Evolutionary conservation across 2,113 vertebrate species (phyloP).

Genomic region (Athene cunicularia): DNA sequence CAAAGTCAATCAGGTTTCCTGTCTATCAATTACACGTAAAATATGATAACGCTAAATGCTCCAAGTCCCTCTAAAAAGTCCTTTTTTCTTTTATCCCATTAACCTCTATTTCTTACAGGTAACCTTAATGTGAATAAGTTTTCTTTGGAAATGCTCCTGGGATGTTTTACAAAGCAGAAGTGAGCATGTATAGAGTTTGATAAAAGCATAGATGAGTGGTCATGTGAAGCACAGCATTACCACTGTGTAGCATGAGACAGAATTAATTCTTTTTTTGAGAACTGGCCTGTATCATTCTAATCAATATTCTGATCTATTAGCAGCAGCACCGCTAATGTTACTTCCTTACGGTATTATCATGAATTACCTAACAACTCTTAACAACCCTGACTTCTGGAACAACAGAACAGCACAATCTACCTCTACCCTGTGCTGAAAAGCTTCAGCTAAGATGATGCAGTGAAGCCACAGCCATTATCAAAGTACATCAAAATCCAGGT

Average conservation of each 20-base stretch:
- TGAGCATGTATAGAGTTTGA: not conserved
- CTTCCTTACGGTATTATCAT: not conserved
- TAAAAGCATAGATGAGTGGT: not conserved
- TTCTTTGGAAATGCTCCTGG: not conserved
- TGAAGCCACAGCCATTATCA: not conserved
- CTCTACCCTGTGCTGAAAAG: not conserved
- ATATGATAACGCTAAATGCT: not conserved
- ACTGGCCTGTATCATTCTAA: not conserved
- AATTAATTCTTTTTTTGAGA: not conserved
- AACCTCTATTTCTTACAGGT: not conserved
- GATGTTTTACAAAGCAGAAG: not conserved
- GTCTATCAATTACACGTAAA: slow-evolving; percentile 1
- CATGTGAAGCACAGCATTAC: not conserved
- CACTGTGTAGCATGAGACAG: fast-evolving
- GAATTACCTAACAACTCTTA: not conserved
- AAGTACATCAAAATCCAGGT: not conserved
- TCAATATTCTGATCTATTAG: not conserved
- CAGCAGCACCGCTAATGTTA: not conserved
- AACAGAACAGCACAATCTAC: not conserved
- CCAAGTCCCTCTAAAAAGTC: not conserved
- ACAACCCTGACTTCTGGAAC: not conserved
- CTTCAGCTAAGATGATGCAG: not conserved
- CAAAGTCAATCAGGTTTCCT: slow-evolving; percentile 52
- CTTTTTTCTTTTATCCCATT: not conserved
- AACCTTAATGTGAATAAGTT: not conserved